Evolutionary conservation across 2,113 vertebrate genomes (phyloP).

Genomic region (Dipodomys ordii): DNA sequence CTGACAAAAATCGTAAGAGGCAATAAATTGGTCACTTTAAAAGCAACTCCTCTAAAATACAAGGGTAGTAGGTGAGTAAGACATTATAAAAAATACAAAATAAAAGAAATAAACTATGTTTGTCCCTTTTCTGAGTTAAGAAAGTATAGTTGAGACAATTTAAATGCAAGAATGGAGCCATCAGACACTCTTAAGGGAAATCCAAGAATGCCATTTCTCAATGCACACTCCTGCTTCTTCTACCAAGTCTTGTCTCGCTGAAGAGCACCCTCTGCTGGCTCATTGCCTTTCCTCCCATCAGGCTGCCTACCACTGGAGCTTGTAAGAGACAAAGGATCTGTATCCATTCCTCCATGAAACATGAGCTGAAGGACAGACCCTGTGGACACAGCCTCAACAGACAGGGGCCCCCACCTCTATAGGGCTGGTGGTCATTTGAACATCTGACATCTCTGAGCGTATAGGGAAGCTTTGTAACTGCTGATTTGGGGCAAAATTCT

Average conservation of each 20-base stretch:
- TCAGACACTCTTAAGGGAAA: background rate
- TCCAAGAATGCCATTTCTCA: background rate
- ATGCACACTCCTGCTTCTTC: background rate
- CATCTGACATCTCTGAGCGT: background rate
- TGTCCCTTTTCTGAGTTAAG: background rate
- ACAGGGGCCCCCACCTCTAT: background rate
- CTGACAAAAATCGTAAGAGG: background rate
- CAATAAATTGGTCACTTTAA: background rate
- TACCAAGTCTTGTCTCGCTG: background rate
- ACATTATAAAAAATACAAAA: background rate
- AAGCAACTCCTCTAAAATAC: background rate
- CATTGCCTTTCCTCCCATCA: background rate
- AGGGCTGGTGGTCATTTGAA: background rate
- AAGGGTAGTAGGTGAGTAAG: background rate
- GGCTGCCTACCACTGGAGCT: background rate
- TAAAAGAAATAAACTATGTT: background rate
- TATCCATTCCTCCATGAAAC: background rate
- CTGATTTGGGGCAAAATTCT: background rate
- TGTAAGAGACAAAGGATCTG: background rate
- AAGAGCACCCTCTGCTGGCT: constrained; percentile 68
- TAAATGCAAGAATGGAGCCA: background rate
- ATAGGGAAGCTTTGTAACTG: background rate
- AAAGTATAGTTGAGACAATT: background rate
- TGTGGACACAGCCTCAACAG: background rate
- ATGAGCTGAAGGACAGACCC: background rate